phyloP scores from a whole-genome alignment of 2,888 invertebrate species.

The Masnerella sp. region DNA sequence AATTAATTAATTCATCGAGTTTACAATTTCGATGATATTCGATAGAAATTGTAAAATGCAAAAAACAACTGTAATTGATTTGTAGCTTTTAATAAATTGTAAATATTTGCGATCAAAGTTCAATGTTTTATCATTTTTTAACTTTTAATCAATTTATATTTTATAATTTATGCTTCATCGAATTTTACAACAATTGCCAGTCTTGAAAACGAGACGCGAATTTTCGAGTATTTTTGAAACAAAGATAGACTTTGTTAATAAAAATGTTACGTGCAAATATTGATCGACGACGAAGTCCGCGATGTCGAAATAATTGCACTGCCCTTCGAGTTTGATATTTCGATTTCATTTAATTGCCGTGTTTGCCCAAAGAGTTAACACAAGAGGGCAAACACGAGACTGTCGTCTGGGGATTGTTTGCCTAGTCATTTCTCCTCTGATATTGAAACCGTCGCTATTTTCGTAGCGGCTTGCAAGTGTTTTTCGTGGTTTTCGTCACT shows the following conservation, averaged over 20 bases:
- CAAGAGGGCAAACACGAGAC: conserved; percentile 35
- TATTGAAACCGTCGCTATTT: conserved; percentile 50
- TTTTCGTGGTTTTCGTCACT: conserved; percentile 43
- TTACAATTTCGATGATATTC: no score
- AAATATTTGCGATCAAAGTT: no score
- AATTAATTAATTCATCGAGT: no score
- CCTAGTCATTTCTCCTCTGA: conserved; percentile 41
- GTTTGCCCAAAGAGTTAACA: conserved; percentile 49
- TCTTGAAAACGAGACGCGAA: no score
- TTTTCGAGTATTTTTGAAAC: not conserved
- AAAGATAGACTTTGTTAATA: not conserved
- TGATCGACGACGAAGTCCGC: not conserved
- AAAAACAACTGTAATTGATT: no score
- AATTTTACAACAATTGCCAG: no score
- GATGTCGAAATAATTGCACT: conserved; percentile 4
- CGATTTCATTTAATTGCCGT: conserved; percentile 47
- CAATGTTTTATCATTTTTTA: no score
- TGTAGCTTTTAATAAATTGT: no score
- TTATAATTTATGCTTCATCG: no score
- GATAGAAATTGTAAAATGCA: no score
- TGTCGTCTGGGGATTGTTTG: conserved; percentile 46
- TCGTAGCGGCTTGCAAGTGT: conserved; percentile 35
- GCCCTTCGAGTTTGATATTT: conserved; percentile 19
- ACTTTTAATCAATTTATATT: no score
- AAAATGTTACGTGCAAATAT: not conserved